These are phyloP conservation scores for Alces alces DNA, from an alignment of 2,113 vertebrate species.

Conservation along the genomic window DNA sequence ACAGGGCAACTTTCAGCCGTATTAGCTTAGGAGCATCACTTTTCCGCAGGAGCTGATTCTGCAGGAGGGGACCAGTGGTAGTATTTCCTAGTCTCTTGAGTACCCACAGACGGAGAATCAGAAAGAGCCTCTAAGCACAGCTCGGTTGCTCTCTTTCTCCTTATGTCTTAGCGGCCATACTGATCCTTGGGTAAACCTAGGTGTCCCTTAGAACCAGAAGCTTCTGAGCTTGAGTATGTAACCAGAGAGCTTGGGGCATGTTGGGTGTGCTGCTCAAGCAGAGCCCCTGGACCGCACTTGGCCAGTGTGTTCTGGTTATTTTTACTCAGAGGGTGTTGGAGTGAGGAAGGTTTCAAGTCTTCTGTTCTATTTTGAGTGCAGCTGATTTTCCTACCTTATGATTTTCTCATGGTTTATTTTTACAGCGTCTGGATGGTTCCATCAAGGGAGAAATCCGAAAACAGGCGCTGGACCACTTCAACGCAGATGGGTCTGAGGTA, in stretches of 20 bases:
- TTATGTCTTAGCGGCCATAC: background rate
- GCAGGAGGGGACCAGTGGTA: background rate
- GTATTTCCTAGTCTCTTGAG: background rate
- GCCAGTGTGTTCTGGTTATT: constrained; percentile 80
- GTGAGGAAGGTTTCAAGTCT: constrained; percentile 58
- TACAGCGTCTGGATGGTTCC: constrained; percentile 95
- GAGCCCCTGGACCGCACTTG: constrained; percentile 20
- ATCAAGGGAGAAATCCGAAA: constrained; percentile 99
- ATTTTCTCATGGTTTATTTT: constrained; percentile 63
- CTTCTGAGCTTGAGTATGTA: constrained; percentile 74
- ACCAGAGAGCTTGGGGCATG: constrained; percentile 64
- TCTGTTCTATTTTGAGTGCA: constrained; percentile 35
- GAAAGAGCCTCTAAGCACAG: background rate
- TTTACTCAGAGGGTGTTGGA: constrained; percentile 86
- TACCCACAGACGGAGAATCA: background rate
- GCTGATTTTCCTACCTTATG: constrained; percentile 50
- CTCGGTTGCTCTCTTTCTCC: background rate
- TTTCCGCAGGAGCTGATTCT: background rate
- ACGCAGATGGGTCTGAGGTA: constrained; percentile 99
- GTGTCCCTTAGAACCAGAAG: background rate
- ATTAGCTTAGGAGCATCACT: background rate
- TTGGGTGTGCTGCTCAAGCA: constrained; percentile 38
- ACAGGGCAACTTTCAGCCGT: background rate
- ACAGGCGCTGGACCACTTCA: constrained; percentile 99
- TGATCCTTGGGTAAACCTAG: background rate